A percentile compares a stretch with the other conserved stretches of the same genome.
Evolutionary conservation across 1,140 invertebrate species (phyloP).

Genomic region (Caenorhabditis brenneri): DNA sequence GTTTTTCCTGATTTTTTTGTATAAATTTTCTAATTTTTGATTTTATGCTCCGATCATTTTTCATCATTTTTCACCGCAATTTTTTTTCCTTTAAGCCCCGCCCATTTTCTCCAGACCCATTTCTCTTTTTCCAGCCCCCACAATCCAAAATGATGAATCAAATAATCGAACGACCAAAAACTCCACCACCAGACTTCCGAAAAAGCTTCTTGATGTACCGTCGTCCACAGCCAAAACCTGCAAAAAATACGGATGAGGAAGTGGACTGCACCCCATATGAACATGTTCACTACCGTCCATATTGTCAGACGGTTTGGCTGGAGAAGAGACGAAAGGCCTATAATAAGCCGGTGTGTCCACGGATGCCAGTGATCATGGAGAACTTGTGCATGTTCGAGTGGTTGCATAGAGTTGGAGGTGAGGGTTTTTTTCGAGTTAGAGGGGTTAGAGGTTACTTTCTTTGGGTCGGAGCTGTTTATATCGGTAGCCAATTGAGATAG

Average conservation of each 20-base stretch:
- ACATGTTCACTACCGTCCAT: conserved; percentile 2
- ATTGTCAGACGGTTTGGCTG: not conserved
- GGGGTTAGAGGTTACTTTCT: too few species aligned
- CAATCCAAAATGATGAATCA: not conserved
- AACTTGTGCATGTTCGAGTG: conserved; percentile 31
- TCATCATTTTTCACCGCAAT: not conserved
- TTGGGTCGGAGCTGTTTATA: too few species aligned
- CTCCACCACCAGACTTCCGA: not conserved
- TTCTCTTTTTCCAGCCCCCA: not conserved
- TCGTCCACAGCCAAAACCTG: not conserved
- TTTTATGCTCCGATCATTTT: too few species aligned
- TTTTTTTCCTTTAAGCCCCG: not conserved
- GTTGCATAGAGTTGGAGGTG: conserved; percentile 2
- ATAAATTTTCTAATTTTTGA: not conserved
- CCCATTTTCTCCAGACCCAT: not conserved
- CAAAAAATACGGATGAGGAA: not conserved
- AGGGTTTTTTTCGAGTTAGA: too few species aligned
- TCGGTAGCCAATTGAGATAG: too few species aligned
- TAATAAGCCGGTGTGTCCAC: not conserved
- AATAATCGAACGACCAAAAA: not conserved
- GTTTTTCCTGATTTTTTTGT: not conserved
- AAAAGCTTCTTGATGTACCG: not conserved
- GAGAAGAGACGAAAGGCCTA: not conserved
- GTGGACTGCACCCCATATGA: conserved; percentile 11
- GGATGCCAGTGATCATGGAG: not conserved